A percentile compares a stretch with the other conserved stretches of the same genome.
Conservation (phyloP, 2,797 vertebrate species). For the Heteromormyrus szaboi region DNA sequence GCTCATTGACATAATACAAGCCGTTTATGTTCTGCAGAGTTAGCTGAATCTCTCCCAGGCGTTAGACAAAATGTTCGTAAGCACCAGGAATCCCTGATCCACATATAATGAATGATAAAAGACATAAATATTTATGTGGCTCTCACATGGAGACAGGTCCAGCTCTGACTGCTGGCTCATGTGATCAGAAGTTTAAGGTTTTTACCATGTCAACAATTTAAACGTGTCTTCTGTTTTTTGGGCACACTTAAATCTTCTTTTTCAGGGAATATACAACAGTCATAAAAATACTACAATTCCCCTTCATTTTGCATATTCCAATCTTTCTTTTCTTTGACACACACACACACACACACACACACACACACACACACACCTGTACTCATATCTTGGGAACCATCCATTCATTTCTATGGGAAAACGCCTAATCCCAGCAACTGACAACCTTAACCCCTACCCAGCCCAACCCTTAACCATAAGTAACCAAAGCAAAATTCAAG, state of each 20-base stretch:
- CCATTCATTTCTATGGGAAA: background rate
- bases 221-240: background rate
- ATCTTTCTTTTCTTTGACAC: background rate
- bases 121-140: conserved; percentile 3
- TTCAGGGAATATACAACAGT: background rate
- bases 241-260: background rate
- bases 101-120: conserved; percentile 1
- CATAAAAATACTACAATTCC: background rate
- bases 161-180: background rate
- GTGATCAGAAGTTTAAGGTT: background rate
- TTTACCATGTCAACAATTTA: background rate
- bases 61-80: background rate
- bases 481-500: background rate
- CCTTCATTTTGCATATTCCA: background rate
- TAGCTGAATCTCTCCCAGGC: background rate
- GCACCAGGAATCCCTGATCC: background rate
- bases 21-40: background rate
- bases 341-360: no score
- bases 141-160: background rate
- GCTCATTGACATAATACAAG: conserved; percentile 4
- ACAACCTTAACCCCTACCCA: background rate
- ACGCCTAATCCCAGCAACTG: background rate
- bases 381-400: background rate
- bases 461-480: background rate
- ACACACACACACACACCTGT: background rate